Base-by-base conservation (phyloP, 2,797 vertebrate genomes). In the Sebastes reedi region DNA sequence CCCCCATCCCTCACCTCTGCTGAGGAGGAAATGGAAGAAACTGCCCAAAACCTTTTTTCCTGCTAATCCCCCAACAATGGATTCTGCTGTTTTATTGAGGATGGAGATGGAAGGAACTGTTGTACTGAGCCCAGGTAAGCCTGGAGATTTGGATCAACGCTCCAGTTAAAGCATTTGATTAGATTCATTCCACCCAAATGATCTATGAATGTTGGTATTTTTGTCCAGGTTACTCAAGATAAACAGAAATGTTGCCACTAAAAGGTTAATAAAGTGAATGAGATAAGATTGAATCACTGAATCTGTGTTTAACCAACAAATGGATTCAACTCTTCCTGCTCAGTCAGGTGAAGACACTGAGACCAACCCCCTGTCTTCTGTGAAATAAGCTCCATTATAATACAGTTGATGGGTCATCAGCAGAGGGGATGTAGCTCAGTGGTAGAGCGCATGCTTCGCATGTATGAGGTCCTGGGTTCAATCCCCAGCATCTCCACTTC, bases 11-110 rank as follows among this genome's bases (percentile, higher is more conserved):
- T 82, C 59, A 81, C 87, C 82, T 92, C 85, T 77, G 67, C 81
- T 69, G 75, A 65, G 81, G 70, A 86, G 85, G 84, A 92, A 92
- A 87, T 88, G 81, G 79, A 90, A 88, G 81, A 86, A 89, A 86
- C 69, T 32, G 68, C 81, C 67, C 65, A 67, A 83, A 87, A 80
- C 75, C 72, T 72, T 39, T 81, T 80, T 56, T 22, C 20, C 65
- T 59, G 20, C 73, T 91, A 91, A 93, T 91, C 86, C 87, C n/a
- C 54, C 36, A 79, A 91, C 89, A 88, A 89, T 91, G 75, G 83
- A 66, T 79, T 80, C 54, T 81, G 79, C 85, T 90, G 82, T 88
- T 86, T 82, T 46, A 82, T 82, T 54, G 62, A 79, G 34, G 80
- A 13, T 2, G 22, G 79, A 58, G 76, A 76, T 79, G 70, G 79